phyloP scores from a whole-genome alignment of 2,797 vertebrate genomes.

The Premnoplex brunnescens region DNA sequence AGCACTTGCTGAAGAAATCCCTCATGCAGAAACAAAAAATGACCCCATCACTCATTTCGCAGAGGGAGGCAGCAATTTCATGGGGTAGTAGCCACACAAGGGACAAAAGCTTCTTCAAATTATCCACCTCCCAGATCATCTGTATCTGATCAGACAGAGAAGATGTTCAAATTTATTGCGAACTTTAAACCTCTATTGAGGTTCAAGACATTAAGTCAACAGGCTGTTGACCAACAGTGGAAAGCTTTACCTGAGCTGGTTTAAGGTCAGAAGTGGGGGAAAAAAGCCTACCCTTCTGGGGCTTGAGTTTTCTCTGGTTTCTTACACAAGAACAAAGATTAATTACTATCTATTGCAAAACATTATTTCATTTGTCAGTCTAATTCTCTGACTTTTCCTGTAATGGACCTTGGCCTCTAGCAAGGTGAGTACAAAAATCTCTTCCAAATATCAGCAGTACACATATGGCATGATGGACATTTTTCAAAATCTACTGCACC shows the following conservation, averaged over 20 bases:
- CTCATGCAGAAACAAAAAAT: slow-evolving; percentile 42
- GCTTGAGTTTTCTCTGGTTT: not conserved
- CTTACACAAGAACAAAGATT: slow-evolving; percentile 26
- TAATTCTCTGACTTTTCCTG: not conserved
- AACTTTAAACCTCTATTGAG: not conserved
- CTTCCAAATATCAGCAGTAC: slow-evolving; percentile 29
- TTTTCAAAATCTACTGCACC: slow-evolving; percentile 26
- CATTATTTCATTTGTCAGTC: slow-evolving; percentile 9
- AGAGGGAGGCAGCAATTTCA: slow-evolving; percentile 50
- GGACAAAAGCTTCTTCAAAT: not conserved
- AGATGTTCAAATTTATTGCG: not conserved
- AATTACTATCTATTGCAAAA: not conserved
- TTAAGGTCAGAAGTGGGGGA: not conserved
- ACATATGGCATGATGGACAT: slow-evolving; percentile 11
- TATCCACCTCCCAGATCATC: not conserved
- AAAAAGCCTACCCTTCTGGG: not conserved
- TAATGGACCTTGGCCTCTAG: slow-evolving; percentile 21
- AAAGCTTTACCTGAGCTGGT: not conserved
- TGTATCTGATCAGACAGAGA: not conserved
- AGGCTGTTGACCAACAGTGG: not conserved
- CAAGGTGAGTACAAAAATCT: not conserved
- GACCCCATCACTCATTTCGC: slow-evolving; percentile 33
- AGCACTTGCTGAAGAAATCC: not conserved
- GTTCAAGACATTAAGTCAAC: slow-evolving; percentile 19
- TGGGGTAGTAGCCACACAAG: not conserved